A percentile compares a stretch with the other conserved stretches of the same genome.
These are phyloP conservation scores for Drosophila silvestris DNA, from an alignment of 2,888 invertebrate genomes.

Conservation along the genomic window DNA sequence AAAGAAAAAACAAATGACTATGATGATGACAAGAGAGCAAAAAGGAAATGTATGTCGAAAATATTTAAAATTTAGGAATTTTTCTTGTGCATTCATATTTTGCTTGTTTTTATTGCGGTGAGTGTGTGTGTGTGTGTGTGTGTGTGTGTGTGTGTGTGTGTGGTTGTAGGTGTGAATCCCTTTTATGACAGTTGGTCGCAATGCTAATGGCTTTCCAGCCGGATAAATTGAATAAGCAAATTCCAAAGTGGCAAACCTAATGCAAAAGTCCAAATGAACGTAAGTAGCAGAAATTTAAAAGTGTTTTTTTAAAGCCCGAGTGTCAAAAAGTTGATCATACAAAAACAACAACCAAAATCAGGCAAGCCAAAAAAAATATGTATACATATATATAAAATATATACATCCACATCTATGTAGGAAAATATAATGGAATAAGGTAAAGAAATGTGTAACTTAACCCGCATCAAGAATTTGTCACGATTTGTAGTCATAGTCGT, in stretches of 20 bases:
- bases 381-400: not conserved
- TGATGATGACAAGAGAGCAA: conserved; percentile 28
- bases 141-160: conserved; percentile 6
- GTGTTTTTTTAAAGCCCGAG: conserved; percentile 54
- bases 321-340: conserved; percentile 63
- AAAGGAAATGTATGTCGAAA: conserved; percentile 42
- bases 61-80: conserved; percentile 56
- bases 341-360: conserved; percentile 1
- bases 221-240: conserved; percentile 60
- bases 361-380: not conserved
- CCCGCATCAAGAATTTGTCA: conserved; percentile 79
- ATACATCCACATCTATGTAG: not conserved
- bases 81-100: conserved; percentile 30
- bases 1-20: conserved; percentile 30
- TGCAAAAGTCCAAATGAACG: conserved; percentile 44
- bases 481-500: conserved; percentile 75
- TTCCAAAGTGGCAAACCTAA: conserved; percentile 54
- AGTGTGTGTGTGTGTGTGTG: not conserved
- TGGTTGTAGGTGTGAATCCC: conserved; percentile 14
- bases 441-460: conserved; percentile 73
- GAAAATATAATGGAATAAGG: conserved; percentile 26
- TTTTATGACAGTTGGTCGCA: conserved; percentile 38
- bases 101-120: conserved; percentile 41
- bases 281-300: conserved; percentile 58
- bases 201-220: conserved; percentile 59